Base-by-base conservation (phyloP, 2,888 invertebrate genomes). In the Leptinotarsa rubiginosa region DNA sequence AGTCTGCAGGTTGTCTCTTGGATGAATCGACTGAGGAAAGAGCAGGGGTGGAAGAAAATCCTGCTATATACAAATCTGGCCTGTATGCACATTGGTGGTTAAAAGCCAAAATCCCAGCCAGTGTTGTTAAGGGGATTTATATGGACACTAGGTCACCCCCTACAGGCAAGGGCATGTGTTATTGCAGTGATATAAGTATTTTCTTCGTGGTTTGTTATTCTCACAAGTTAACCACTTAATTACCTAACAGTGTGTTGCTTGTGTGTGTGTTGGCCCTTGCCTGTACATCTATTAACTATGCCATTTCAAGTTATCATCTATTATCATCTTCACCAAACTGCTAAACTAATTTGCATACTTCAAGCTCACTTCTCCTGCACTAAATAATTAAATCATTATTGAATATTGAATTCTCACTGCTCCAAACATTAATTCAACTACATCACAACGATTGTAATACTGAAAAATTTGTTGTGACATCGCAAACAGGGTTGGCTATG, bases 31-130 rank as follows among this genome's bases (percentile, higher is more conserved):
- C 76, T 65, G 74, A 69, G 7, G 75, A 78, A 31, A 71, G 77
- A 85, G 70, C 54, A 50, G 78, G 70, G 41, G 77, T 74, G 31
- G 77, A 86, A 83, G 82, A 83, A 82, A 70, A 88, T 87, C 80
- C 80, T 31, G 79, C 81, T 71, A 89, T 93, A 85, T 96, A 93
- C 88, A 93, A 93, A 75, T 95, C 95, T 66, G 95, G 95, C 84
- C 90, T 96, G 88, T 96, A 96, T 88, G 96, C 95, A 78, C 96
- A 96, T 89, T 96, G 96, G 96, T 96, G 96, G 95, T 93, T 96
- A 90, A 96, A 96, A 91, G 95, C 94, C 86, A 93, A 93, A 85
- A 90, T 95, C 86, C 94, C 94, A 79, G 91, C 90, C 81, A 90
- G 89, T 83, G 91, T 92, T 88, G 89, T 88, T 77, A 85, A 82